Percentiles rank a stretch among this genome's conserved stretches.
Evolutionary conservation across 2,888 invertebrate species (phyloP).

Genomic region (Hirtodrosophila duncani): DNA sequence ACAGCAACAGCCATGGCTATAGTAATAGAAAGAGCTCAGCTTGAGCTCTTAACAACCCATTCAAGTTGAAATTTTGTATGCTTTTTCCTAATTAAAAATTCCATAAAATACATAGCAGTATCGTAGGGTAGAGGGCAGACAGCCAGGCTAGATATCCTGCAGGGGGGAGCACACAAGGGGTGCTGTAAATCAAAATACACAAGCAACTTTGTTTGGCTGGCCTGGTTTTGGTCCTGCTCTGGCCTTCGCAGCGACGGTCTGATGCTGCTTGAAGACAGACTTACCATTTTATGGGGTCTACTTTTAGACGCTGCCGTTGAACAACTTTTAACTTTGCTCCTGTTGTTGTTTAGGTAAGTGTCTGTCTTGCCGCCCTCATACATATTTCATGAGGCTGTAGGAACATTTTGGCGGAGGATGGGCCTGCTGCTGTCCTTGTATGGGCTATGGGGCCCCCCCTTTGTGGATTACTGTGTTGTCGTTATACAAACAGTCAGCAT

Average conservation of each 20-base stretch:
- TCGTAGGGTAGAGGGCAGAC: slow-evolving; percentile 17
- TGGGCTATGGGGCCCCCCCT: no score
- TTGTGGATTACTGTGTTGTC: slow-evolving; percentile 40
- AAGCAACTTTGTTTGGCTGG: slow-evolving; percentile 16
- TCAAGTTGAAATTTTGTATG: slow-evolving; percentile 16
- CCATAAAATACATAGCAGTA: no score
- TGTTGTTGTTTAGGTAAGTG: slow-evolving; percentile 21
- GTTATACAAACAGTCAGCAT: slow-evolving; percentile 55
- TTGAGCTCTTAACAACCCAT: slow-evolving; percentile 6
- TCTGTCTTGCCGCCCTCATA: slow-evolving; percentile 45
- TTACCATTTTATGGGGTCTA: slow-evolving; percentile 43
- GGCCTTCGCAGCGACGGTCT: slow-evolving; percentile 9
- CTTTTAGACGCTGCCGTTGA: slow-evolving; percentile 43
- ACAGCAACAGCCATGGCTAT: no score
- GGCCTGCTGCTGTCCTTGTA: background rate
- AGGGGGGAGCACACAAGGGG: slow-evolving; percentile 34
- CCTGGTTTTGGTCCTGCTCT: no score
- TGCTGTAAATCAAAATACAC: slow-evolving; percentile 43
- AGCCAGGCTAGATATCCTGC: slow-evolving; percentile 2
- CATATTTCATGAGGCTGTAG: slow-evolving; percentile 59
- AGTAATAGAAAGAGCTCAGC: no score
- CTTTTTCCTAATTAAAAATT: slow-evolving; percentile 59
- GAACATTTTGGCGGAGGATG: slow-evolving; percentile 12
- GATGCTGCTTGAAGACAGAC: slow-evolving; percentile 31
- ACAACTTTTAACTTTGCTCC: slow-evolving; percentile 27